phyloP scores from a whole-genome alignment of 2,797 vertebrate genomes.

The Salmo trutta region DNA sequence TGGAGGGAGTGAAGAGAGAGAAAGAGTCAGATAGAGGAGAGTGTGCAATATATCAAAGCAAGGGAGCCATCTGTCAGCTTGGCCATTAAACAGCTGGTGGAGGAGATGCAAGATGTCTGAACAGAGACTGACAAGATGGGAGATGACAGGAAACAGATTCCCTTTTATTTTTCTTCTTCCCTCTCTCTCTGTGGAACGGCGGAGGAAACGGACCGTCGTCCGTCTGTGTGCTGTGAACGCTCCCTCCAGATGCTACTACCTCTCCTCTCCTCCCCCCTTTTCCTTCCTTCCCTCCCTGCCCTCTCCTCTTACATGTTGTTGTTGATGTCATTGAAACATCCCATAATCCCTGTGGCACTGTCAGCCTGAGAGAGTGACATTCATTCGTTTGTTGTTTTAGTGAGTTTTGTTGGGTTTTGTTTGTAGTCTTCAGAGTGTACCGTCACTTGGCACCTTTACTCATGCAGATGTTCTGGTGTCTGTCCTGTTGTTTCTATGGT shows the following conservation, averaged over 20 bases:
- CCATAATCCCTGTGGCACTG: constrained; percentile 67
- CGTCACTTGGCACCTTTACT: background rate
- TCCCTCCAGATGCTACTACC: constrained; percentile 87
- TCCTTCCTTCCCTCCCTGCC: constrained; percentile 67
- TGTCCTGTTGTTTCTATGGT: constrained; percentile 1
- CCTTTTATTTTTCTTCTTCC: constrained; percentile 78
- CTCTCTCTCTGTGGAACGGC: constrained; percentile 73
- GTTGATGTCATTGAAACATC: constrained; percentile 63
- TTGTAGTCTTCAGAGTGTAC: background rate
- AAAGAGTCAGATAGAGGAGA: constrained; percentile 48
- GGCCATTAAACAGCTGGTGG: constrained; percentile 88
- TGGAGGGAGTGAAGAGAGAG: constrained; percentile 22
- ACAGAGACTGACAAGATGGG: constrained; percentile 93
- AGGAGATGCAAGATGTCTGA: constrained; percentile 90
- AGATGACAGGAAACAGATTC: constrained; percentile 97
- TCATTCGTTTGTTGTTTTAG: constrained; percentile 1
- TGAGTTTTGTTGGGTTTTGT: background rate
- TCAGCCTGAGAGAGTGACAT: constrained; percentile 45
- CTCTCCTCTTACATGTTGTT: constrained; percentile 27
- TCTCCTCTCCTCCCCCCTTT: constrained; percentile 65
- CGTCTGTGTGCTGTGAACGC: constrained; percentile 77
- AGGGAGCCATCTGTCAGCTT: constrained; percentile 86
- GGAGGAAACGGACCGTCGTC: constrained; percentile 73
- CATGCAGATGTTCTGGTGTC: constrained; percentile 8
- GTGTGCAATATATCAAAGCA: constrained; percentile 70